A percentile compares a stretch with the other conserved stretches of the same genome.
These are phyloP conservation scores for Ostrea denselamellosa DNA, from an alignment of 1,140 invertebrate genomes.

Conservation along the genomic window DNA sequence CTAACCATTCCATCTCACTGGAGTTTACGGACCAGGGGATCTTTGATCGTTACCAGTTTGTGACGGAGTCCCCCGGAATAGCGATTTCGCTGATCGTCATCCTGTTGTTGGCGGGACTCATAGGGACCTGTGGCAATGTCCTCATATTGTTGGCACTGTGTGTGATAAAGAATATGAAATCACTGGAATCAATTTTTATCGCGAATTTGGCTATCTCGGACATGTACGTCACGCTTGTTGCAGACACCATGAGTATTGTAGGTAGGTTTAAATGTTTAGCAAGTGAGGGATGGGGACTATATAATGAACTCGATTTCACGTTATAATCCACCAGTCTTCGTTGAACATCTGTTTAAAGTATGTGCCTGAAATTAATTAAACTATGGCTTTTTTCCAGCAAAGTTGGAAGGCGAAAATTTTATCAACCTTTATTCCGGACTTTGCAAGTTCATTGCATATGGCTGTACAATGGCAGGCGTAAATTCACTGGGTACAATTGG, in stretches of 20 bases:
- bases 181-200: constrained; percentile 62
- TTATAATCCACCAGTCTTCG: not conserved
- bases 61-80: constrained; percentile 51
- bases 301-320: not conserved
- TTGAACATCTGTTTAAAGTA: too few relatives aligned
- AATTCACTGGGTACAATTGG: constrained; percentile 69
- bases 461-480: constrained; percentile 70
- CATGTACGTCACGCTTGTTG: constrained; percentile 59
- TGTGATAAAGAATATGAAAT: constrained; percentile 49
- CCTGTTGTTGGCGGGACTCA: constrained; percentile 50
- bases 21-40: not conserved
- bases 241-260: constrained; percentile 60
- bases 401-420: constrained; percentile 65
- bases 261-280: constrained; percentile 52
- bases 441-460: constrained; percentile 68
- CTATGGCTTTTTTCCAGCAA: constrained; percentile 61
- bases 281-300: not conserved
- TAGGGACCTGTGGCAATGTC: constrained; percentile 61
- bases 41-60: constrained; percentile 48
- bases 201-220: constrained; percentile 63
- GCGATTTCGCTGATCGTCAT: constrained; percentile 56
- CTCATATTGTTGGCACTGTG: constrained; percentile 57
- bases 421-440: constrained; percentile 66
- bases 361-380: not conserved
- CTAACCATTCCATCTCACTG: not conserved